phyloP scores from a whole-genome alignment of 2,797 vertebrate species.

The Emydoidea blandingii region DNA sequence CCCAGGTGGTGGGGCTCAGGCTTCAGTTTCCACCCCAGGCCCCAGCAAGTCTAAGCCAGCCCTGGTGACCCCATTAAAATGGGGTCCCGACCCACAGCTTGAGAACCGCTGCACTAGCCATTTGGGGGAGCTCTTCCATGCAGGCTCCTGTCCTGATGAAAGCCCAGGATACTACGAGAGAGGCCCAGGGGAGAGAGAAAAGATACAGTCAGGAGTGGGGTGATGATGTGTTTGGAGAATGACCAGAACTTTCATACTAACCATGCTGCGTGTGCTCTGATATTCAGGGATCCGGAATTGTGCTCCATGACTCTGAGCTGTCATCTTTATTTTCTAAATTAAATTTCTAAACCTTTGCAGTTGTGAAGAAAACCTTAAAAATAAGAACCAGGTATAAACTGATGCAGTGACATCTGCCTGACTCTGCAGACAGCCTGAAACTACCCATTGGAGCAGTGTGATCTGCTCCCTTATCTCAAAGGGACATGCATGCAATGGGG shows the following conservation, averaged over 20 bases:
- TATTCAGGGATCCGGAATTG: not conserved
- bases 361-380: accelerated
- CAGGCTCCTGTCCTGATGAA: not conserved
- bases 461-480: accelerated
- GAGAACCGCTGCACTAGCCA: not conserved
- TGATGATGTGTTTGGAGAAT: accelerated
- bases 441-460: not conserved
- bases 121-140: not conserved
- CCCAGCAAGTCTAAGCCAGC: too few species aligned
- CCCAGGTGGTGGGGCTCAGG: too few species aligned
- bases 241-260: not conserved
- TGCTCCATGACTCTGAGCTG: not conserved
- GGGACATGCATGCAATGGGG: accelerated
- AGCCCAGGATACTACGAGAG: accelerated
- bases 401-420: not conserved
- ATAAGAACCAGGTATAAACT: accelerated
- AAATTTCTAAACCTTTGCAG: accelerated
- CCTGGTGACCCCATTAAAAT: too few species aligned
- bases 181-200: not conserved
- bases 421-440: not conserved
- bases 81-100: too few species aligned
- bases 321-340: not conserved
- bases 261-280: accelerated
- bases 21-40: too few species aligned
- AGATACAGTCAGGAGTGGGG: not conserved